Base-by-base conservation (phyloP, 2,797 vertebrate species). In the Pseudochirops cupreus region DNA sequence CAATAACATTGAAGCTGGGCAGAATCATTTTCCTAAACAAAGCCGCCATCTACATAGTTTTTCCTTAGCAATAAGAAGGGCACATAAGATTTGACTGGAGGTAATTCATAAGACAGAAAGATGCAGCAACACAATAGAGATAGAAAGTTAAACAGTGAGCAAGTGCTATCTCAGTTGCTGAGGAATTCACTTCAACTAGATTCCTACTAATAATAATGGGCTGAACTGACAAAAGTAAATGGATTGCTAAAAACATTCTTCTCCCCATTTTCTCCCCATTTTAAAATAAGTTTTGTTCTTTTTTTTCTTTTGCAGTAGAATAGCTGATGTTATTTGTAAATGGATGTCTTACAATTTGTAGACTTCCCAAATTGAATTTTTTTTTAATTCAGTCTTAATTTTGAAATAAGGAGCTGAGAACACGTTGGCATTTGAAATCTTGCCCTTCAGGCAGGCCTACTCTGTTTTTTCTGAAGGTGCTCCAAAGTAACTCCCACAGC, bases 1-100 rank as follows among this genome's bases (percentile, higher is more conserved):
- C 91, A 92, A 92, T 57, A 98, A 89, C 91, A 91, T 96, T 96
- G 95, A 97, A 97, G 94, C 56, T 57, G 93, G 13, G 92, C 67
- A 91, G 98, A 96, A 96, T 1, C 54, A 14, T n/a, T 21, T 96
- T 98, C 98, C 95, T 96, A 98, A 96, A 95, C 95, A 98, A 98
- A 97, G 93, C 90, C 91, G 3, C 74, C 96, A 67, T 95, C 97
- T n/a, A n/a, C 55, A 74, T 55, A 95, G 53, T 50, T 90, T 97
- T 91, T 93, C 91, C 95, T 98, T 95, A 93, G 39, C 97, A 58
- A 96, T 97, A 87, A 96, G 93, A 92, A 94, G 46, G 87, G 96
- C 91, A 96, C 56, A 46, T 46, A 95, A 90, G 97, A 91, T 96
- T 92, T 89, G 92, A 11, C 24, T 94, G 62, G 58, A 56, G 58